Evolutionary conservation across 2,113 vertebrate genomes (phyloP).

Genomic region (Oreochromis spilurus): DNA sequence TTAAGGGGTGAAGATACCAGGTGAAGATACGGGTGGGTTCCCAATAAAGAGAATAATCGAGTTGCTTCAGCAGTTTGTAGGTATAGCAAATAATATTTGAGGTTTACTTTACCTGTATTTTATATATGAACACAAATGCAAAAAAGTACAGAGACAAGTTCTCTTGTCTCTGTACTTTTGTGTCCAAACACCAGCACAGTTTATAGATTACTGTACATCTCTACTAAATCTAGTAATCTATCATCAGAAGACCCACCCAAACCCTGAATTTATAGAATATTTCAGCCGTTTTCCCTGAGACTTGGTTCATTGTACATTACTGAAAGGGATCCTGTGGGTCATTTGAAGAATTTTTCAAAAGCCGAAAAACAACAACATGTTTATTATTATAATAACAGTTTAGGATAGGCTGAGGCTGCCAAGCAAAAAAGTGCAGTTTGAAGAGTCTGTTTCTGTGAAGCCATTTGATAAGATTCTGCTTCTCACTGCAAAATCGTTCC

Average conservation of each 20-base stretch:
- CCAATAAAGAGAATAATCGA: background rate
- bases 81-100: background rate
- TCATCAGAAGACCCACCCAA: background rate
- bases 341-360: background rate
- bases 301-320: background rate
- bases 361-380: background rate
- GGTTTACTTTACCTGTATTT: background rate
- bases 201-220: background rate
- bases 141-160: background rate
- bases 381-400: background rate
- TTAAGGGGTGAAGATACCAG: background rate
- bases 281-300: background rate
- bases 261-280: background rate
- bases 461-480: background rate
- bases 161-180: background rate
- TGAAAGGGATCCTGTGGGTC: background rate
- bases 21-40: background rate
- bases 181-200: background rate
- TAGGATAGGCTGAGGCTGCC: background rate
- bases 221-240: background rate
- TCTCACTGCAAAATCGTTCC: background rate
- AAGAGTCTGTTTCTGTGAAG: background rate
- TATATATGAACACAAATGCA: background rate
- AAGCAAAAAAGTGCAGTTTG: background rate
- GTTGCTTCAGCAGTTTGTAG: background rate